phyloP scores from a whole-genome alignment of 2,113 vertebrate genomes.

The Varanus salvator region DNA sequence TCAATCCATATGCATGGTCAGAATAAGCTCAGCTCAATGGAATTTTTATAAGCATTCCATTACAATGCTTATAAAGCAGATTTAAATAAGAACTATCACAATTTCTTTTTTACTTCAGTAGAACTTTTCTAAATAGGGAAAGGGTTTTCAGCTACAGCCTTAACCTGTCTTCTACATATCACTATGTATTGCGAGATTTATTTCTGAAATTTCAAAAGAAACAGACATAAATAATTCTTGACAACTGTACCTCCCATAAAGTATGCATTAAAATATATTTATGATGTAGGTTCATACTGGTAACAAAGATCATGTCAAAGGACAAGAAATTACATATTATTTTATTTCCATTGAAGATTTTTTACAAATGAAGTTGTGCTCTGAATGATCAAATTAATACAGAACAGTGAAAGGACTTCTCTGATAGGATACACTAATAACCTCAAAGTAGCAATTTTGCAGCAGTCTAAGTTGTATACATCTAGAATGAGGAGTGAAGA shows the following conservation, averaged over 20 bases:
- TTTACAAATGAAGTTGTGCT: conserved; percentile 10
- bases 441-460: neutral
- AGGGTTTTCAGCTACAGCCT: neutral
- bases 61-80: too few species aligned
- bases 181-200: neutral
- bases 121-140: neutral
- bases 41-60: neutral
- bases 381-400: neutral
- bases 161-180: neutral
- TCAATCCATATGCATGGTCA: neutral
- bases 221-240: neutral
- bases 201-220: neutral
- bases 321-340: conserved; percentile 1
- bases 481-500: neutral
- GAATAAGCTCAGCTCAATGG: neutral
- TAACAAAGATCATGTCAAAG: conserved; percentile 2
- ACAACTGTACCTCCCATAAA: neutral
- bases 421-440: neutral
- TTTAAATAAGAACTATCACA: neutral
- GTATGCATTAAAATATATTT: neutral
- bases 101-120: neutral
- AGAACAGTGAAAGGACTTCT: neutral
- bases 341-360: conserved; percentile 19
- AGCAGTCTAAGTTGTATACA: neutral
- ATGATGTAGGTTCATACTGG: conserved; percentile 1